phyloP scores from a whole-genome alignment of 2,888 invertebrate genomes.

The Byasa hedistus region DNA sequence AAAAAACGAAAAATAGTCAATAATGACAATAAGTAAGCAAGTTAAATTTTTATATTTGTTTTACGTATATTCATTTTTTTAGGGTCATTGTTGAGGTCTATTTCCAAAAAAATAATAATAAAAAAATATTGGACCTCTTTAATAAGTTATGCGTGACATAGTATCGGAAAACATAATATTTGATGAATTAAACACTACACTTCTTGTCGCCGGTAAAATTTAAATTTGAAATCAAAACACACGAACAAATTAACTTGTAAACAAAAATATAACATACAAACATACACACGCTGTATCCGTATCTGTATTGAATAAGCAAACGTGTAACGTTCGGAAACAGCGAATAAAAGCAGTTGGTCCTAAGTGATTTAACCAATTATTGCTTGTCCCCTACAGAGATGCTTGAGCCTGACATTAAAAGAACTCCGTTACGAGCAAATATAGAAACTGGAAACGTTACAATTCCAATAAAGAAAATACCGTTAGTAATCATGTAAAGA shows the following conservation, averaged over 20 bases:
- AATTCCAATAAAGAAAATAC: background rate
- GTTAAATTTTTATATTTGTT: too few species aligned
- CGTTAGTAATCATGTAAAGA: too few species aligned
- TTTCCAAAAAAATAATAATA: too few species aligned
- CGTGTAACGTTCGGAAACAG: conserved; percentile 33
- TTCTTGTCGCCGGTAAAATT: background rate
- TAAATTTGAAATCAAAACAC: background rate
- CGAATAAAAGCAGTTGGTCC: conserved; percentile 38
- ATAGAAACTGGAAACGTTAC: conserved; percentile 30
- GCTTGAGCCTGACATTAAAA: conserved; percentile 49
- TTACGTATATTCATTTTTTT: too few species aligned
- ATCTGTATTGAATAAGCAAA: conserved; percentile 18
- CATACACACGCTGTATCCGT: background rate
- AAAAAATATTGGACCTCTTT: too few species aligned
- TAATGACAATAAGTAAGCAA: too few species aligned
- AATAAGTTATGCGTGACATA: too few species aligned
- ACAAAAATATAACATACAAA: background rate
- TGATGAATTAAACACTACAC: too few species aligned
- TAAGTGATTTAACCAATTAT: conserved; percentile 66
- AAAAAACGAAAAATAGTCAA: too few species aligned
- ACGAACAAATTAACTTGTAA: background rate
- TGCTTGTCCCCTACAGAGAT: conserved; percentile 52
- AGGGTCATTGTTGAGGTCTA: too few species aligned
- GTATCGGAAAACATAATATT: too few species aligned
- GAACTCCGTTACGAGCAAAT: conserved; percentile 41